These are phyloP conservation scores for Smutsia gigantea DNA, from an alignment of 2,797 vertebrate species.

Conservation along the genomic window DNA sequence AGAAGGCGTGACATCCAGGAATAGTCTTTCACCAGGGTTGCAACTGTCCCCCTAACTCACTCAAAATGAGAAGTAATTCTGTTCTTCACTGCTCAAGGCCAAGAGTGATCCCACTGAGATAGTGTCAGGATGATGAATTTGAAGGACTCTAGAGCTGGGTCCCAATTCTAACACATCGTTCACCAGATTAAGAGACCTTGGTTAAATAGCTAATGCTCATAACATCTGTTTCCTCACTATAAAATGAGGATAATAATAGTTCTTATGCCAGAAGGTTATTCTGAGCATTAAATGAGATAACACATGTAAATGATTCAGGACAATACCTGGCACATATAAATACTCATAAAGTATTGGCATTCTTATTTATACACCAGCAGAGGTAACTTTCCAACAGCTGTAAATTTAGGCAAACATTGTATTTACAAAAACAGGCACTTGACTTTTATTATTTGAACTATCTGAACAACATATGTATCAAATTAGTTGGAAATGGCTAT, in stretches of 20 bases:
- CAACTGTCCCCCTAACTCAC: neutral
- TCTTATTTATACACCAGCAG: neutral
- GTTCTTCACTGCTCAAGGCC: neutral
- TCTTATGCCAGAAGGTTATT: neutral
- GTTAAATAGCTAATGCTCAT: neutral
- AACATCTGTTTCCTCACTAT: neutral
- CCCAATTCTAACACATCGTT: neutral
- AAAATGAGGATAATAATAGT: neutral
- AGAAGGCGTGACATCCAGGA: neutral
- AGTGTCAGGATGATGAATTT: neutral
- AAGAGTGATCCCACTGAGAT: neutral
- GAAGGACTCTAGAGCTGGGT: neutral
- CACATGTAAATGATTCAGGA: neutral
- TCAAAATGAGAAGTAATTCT: neutral
- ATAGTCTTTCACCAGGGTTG: neutral
- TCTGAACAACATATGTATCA: neutral
- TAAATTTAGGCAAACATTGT: neutral
- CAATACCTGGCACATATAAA: neutral
- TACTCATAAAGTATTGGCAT: neutral
- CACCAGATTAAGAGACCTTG: neutral
- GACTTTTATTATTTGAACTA: neutral
- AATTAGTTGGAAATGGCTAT: constrained; percentile 12
- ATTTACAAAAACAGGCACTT: constrained; percentile 7
- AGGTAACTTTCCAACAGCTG: neutral
- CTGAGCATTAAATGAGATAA: neutral